phyloP scores from a whole-genome alignment of 2,888 invertebrate genomes.

The Malachius bipustulatus region DNA sequence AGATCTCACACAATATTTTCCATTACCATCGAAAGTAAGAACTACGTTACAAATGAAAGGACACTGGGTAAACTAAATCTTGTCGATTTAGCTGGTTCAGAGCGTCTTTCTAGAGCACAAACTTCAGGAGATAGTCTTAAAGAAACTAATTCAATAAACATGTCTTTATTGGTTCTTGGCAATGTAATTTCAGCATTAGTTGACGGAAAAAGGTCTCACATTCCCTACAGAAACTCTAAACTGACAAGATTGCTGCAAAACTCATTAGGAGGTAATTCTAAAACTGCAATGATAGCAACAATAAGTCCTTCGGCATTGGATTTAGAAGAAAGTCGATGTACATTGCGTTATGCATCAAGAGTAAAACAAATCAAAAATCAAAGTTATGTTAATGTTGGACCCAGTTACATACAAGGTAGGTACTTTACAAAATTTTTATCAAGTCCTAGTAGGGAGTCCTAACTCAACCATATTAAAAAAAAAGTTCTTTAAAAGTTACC shows the following conservation, averaged over 20 bases:
- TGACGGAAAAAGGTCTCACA: constrained; percentile 88
- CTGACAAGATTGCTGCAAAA: constrained; percentile 89
- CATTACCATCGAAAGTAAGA: constrained; percentile 90
- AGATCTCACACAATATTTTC: constrained; percentile 95
- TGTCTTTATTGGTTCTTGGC: constrained; percentile 87
- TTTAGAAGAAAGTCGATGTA: constrained; percentile 90
- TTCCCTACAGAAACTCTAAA: constrained; percentile 95
- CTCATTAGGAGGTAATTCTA: constrained; percentile 87
- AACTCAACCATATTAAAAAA: too few relatives aligned
- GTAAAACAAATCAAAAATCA: constrained; percentile 93
- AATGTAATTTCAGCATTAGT: constrained; percentile 95
- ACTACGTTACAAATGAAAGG: constrained; percentile 60
- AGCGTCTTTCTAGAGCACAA: constrained; percentile 91
- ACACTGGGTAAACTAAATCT: constrained; percentile 90
- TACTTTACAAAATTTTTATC: constrained; percentile 12
- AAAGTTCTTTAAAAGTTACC: too few relatives aligned
- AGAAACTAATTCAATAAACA: constrained; percentile 93
- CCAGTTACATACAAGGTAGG: constrained; percentile 78
- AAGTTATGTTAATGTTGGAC: constrained; percentile 75
- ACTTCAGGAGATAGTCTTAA: constrained; percentile 79
- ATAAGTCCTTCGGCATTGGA: constrained; percentile 85
- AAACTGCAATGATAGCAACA: constrained; percentile 89
- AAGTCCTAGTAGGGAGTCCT: too few relatives aligned
- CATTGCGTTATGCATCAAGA: constrained; percentile 86
- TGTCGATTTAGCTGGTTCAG: constrained; percentile 92